Conservation (phyloP, 2,797 vertebrate species). For the Graptemys geographica region DNA sequence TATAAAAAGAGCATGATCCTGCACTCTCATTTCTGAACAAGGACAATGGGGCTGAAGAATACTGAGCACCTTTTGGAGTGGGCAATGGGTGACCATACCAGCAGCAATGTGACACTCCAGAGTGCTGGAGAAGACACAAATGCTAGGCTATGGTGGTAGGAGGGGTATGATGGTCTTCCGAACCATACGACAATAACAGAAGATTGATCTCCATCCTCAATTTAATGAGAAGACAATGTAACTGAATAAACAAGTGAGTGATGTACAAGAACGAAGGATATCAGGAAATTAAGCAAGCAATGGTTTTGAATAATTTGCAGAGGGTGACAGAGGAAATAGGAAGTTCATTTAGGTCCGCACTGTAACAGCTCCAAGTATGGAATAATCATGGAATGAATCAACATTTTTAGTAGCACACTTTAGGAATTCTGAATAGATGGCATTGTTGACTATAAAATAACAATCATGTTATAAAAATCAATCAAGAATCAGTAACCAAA, state of each 20-base stretch:
- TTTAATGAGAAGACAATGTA: slow-evolving; percentile 34
- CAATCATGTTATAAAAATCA: not conserved
- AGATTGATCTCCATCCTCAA: not conserved
- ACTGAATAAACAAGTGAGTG: slow-evolving; percentile 27
- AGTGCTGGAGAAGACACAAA: slow-evolving; percentile 16
- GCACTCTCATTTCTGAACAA: slow-evolving; percentile 6
- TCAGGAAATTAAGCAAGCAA: not conserved
- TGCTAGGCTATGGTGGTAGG: not conserved
- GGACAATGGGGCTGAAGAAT: not conserved
- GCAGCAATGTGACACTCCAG: not conserved
- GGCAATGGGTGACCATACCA: not conserved
- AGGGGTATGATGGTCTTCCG: slow-evolving; percentile 6
- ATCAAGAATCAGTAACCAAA: not conserved
- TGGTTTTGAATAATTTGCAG: not conserved
- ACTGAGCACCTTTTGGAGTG: not conserved
- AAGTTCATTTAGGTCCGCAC: not conserved
- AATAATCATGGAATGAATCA: not conserved
- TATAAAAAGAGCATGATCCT: not conserved
- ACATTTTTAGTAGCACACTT: not conserved
- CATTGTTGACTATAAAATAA: not conserved
- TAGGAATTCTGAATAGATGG: slow-evolving; percentile 1
- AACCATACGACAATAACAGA: slow-evolving; percentile 15
- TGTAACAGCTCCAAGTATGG: not conserved
- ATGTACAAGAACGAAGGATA: not conserved
- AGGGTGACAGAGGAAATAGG: not conserved